Evolutionary conservation across 2,888 invertebrate genomes (phyloP).

Genomic region (Pseudanteris insignis): DNA sequence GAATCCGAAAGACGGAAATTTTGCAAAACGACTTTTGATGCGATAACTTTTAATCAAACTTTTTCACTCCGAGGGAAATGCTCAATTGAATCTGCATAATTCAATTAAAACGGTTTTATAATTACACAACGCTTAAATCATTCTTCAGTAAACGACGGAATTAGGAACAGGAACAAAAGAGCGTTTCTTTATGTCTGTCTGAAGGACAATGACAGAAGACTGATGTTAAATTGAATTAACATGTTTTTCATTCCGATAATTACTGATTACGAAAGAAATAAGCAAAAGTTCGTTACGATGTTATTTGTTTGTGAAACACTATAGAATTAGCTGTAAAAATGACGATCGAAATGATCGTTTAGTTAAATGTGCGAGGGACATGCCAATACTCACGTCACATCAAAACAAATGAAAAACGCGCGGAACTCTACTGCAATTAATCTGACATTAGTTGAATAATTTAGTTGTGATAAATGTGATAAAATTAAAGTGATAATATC

Average conservation of each 20-base stretch:
- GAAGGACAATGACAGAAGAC: slow-evolving; percentile 18
- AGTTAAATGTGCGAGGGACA: background rate
- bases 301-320: slow-evolving; percentile 15
- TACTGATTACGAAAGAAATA: slow-evolving; percentile 6
- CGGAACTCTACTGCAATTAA: too few species aligned
- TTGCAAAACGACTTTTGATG: too few species aligned
- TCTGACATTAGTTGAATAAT: too few species aligned
- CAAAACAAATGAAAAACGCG: too few species aligned
- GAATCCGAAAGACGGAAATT: too few species aligned
- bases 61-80: too few species aligned
- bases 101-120: too few species aligned
- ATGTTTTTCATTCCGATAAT: slow-evolving; percentile 14
- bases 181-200: slow-evolving; percentile 9
- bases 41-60: too few species aligned
- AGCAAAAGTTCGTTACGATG: slow-evolving; percentile 3
- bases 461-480: too few species aligned
- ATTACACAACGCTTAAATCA: slow-evolving; percentile 14
- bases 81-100: too few species aligned
- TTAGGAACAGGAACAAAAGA: slow-evolving; percentile 26
- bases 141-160: slow-evolving; percentile 12
- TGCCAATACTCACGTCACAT: too few species aligned
- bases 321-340: slow-evolving; percentile 13
- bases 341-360: background rate
- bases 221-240: slow-evolving; percentile 21
- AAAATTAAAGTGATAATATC: too few species aligned